phyloP scores from a whole-genome alignment of 2,797 vertebrate species.

The Sebastes elongatus region DNA sequence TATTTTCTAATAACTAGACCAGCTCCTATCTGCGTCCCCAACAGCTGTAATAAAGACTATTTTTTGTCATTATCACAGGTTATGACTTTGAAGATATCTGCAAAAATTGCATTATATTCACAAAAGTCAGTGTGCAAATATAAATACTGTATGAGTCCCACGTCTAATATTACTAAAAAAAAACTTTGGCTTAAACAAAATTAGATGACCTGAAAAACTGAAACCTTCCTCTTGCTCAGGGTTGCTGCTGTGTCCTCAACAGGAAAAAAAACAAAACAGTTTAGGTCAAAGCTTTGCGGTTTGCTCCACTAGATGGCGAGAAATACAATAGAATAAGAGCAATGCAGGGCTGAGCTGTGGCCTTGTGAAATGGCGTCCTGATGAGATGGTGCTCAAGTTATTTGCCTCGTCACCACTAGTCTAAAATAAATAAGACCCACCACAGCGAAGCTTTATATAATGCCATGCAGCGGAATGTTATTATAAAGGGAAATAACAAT shows the following conservation, averaged over 20 bases:
- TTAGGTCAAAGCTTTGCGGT: neutral
- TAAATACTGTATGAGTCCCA: too few relatives aligned
- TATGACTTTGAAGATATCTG: neutral
- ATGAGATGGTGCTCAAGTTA: conserved; percentile 72
- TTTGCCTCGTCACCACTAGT: conserved; percentile 55
- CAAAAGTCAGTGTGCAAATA: neutral
- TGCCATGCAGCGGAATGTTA: neutral
- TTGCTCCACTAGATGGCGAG: conserved; percentile 73
- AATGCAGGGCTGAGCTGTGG: neutral
- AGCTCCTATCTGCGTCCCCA: too few relatives aligned
- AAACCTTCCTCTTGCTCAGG: neutral
- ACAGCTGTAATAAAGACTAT: too few relatives aligned
- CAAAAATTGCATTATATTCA: neutral
- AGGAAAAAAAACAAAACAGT: neutral
- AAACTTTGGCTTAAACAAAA: too few relatives aligned
- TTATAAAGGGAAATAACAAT: neutral
- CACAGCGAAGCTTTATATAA: neutral
- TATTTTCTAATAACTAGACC: too few relatives aligned
- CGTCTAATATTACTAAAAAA: neutral
- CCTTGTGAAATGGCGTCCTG: conserved; percentile 82
- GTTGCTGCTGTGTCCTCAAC: neutral
- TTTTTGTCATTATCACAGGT: neutral
- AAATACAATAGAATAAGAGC: conserved; percentile 30
- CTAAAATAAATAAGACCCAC: neutral
- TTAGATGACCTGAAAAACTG: neutral